Conservation (phyloP, 2,113 vertebrate species). For the Chaetorhynchus papuensis region DNA sequence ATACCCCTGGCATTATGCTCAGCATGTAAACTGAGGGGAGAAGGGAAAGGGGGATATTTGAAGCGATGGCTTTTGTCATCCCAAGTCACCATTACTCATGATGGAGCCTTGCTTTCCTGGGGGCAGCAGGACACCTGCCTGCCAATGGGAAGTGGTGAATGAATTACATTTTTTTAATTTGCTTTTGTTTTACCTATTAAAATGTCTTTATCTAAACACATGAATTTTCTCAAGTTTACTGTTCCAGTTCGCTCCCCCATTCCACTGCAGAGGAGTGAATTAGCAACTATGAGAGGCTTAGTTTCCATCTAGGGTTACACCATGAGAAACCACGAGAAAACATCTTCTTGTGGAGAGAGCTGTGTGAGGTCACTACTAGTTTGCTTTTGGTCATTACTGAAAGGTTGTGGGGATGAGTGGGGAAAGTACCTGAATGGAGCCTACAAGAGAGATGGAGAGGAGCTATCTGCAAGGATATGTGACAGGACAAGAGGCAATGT, state of each 20-base stretch:
- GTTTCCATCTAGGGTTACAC: neutral
- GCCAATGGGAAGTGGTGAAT: neutral
- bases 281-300: neutral
- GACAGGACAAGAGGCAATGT: neutral
- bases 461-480: neutral
- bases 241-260: neutral
- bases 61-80: neutral
- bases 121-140: neutral
- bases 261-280: rapidly evolving
- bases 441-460: neutral
- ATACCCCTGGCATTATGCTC: rapidly evolving
- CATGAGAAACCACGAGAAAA: neutral
- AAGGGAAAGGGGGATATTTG: neutral
- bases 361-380: neutral
- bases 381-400: neutral
- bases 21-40: neutral
- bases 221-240: neutral
- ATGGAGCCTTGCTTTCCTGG: neutral
- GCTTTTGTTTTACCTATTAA: neutral
- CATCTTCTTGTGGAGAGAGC: neutral
- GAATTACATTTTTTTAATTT: neutral
- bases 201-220: neutral
- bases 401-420: neutral
- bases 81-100: rapidly evolving
- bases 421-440: neutral